These are phyloP conservation scores for Brachypalpus laphriformis DNA, from an alignment of 2,888 invertebrate species.

Conservation along the genomic window DNA sequence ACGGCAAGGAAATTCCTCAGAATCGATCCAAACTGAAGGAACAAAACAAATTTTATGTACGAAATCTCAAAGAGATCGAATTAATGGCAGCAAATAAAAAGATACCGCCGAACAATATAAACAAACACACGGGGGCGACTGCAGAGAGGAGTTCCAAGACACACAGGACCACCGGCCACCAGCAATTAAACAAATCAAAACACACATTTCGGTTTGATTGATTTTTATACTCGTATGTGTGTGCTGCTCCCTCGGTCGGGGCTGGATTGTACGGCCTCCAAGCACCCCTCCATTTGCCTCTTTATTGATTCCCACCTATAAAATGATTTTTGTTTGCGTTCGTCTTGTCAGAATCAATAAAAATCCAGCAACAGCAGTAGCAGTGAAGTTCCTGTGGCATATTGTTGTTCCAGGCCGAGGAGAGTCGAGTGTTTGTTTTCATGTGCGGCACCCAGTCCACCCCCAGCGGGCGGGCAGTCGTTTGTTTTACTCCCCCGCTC, in stretches of 20 bases:
- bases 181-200: slow-evolving; percentile 75
- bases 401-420: slow-evolving; percentile 8
- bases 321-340: slow-evolving; percentile 69
- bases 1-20: slow-evolving; percentile 29
- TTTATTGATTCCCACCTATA: slow-evolving; percentile 70
- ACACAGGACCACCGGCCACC: slow-evolving; percentile 66
- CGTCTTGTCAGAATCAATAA: slow-evolving; percentile 73
- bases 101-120: slow-evolving; percentile 65
- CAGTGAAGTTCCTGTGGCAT: slow-evolving; percentile 12
- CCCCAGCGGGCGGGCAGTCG: slow-evolving; percentile 52
- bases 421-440: slow-evolving; percentile 55
- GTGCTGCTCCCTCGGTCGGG: background rate
- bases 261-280: slow-evolving; percentile 4
- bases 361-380: slow-evolving; percentile 31
- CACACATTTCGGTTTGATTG: slow-evolving; percentile 73
- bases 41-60: slow-evolving; percentile 69
- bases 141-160: slow-evolving; percentile 19
- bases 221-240: slow-evolving; percentile 51
- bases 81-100: slow-evolving; percentile 73
- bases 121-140: slow-evolving; percentile 47
- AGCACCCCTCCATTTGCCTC: slow-evolving; percentile 2
- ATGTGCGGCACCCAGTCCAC: slow-evolving; percentile 27
- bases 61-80: slow-evolving; percentile 73
- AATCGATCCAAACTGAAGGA: slow-evolving; percentile 33
- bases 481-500: slow-evolving; percentile 42